Evolutionary conservation across 2,113 vertebrate genomes (phyloP).

Genomic region (Eolophus roseicapilla): DNA sequence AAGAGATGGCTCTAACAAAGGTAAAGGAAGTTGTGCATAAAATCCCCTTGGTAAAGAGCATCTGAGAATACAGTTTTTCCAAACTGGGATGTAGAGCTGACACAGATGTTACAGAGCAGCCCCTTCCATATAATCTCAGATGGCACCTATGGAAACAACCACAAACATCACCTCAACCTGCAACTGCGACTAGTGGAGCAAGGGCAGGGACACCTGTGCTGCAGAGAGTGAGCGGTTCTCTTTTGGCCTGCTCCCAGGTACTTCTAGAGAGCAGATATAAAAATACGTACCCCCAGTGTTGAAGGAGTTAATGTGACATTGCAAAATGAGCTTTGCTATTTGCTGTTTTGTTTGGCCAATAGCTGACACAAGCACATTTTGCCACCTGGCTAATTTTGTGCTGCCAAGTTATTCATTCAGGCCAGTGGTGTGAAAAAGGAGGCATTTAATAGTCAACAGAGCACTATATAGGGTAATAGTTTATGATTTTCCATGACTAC

Average conservation of each 20-base stretch:
- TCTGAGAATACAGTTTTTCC: background rate
- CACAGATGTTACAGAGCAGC: background rate
- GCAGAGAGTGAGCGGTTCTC: background rate
- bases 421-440: slow-evolving; percentile 78
- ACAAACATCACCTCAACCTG: background rate
- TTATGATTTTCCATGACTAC: slow-evolving; percentile 75
- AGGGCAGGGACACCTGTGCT: background rate
- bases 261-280: background rate
- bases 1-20: background rate
- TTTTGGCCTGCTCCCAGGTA: slow-evolving; percentile 3
- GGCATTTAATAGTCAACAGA: slow-evolving; percentile 76
- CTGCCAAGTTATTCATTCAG: slow-evolving; percentile 77
- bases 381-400: slow-evolving; percentile 74
- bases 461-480: slow-evolving; percentile 72
- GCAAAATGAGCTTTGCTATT: slow-evolving; percentile 65
- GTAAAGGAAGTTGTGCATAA: background rate
- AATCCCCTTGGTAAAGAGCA: background rate
- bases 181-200: accelerated
- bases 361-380: slow-evolving; percentile 75
- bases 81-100: background rate
- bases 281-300: background rate
- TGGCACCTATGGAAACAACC: background rate
- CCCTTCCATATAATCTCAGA: background rate
- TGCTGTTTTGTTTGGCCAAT: slow-evolving; percentile 73
- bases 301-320: slow-evolving; percentile 71